A percentile compares a stretch with the other conserved stretches of the same genome.
Evolutionary conservation across 2,113 vertebrate genomes (phyloP).

Genomic region (Sitta europaea): DNA sequence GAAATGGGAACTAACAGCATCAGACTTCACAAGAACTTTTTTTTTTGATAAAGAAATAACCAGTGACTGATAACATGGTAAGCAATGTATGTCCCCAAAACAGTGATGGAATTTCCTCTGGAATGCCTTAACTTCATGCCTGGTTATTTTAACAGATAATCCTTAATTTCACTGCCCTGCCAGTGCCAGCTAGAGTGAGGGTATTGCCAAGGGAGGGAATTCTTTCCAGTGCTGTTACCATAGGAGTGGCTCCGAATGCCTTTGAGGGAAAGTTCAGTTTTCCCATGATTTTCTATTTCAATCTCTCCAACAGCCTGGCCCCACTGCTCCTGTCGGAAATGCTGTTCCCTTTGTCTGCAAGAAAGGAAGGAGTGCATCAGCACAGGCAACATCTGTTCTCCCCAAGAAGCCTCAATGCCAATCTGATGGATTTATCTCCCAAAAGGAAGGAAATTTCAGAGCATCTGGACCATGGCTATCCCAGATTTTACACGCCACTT

Average conservation of each 20-base stretch:
- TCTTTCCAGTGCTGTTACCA: not conserved
- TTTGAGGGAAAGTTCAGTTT: not conserved
- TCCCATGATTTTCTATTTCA: not conserved
- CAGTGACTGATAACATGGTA: rapidly evolving
- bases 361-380: not conserved
- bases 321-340: conserved; percentile 44
- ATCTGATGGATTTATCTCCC: not conserved
- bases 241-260: conserved; percentile 51
- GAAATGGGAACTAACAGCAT: not conserved
- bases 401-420: not conserved
- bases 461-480: not conserved
- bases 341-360: not conserved
- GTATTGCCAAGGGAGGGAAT: not conserved
- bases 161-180: not conserved
- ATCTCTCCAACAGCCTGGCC: conserved; percentile 19
- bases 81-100: not conserved
- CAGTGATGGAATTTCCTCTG: not conserved
- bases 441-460: not conserved
- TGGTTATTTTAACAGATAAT: not conserved
- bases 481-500: not conserved
- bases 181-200: not conserved
- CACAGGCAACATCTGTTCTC: not conserved
- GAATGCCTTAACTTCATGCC: not conserved
- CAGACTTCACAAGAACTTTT: not conserved
- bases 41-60: not conserved